These are phyloP conservation scores for Rhinophrynus dorsalis DNA, from an alignment of 2,797 vertebrate species.

Conservation along the genomic window DNA sequence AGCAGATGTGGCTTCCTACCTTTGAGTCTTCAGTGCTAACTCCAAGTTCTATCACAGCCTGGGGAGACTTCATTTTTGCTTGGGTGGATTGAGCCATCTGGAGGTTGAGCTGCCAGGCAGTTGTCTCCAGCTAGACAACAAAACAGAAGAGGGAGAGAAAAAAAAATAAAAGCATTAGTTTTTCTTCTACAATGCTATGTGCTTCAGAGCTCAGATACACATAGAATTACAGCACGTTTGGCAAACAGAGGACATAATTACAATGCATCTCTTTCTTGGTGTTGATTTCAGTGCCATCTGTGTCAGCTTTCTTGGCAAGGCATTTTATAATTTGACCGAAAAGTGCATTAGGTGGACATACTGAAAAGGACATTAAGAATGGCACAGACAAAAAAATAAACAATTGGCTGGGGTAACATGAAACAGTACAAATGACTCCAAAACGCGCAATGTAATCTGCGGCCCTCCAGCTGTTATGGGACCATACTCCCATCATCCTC, in stretches of 20 bases:
- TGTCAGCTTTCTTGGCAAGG: constrained; percentile 14
- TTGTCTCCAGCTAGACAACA: constrained; percentile 83
- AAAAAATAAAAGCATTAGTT: constrained; percentile 39
- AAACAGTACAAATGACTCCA: too few relatives aligned
- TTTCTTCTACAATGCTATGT: neutral
- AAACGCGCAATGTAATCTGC: too few relatives aligned
- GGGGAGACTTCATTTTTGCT: constrained; percentile 85
- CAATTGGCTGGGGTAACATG: too few relatives aligned
- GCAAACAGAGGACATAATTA: constrained; percentile 22
- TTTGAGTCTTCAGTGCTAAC: constrained; percentile 81
- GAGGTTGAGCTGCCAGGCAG: constrained; percentile 94
- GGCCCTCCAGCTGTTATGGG: too few relatives aligned
- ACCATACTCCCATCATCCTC: too few relatives aligned
- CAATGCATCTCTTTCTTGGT: constrained; percentile 19
- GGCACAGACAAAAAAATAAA: too few relatives aligned
- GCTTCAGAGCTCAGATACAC: constrained; percentile 11
- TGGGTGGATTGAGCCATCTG: constrained; percentile 89
- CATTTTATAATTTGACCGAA: constrained; percentile 15
- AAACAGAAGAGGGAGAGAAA: constrained; percentile 43
- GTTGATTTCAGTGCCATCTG: constrained; percentile 30
- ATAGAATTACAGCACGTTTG: constrained; percentile 26
- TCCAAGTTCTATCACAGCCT: constrained; percentile 84
- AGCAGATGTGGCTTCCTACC: constrained; percentile 64
- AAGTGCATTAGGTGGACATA: constrained; percentile 14
- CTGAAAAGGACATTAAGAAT: neutral